phyloP scores from a whole-genome alignment of 1,140 invertebrate genomes.

The Tetraneura akinire region DNA sequence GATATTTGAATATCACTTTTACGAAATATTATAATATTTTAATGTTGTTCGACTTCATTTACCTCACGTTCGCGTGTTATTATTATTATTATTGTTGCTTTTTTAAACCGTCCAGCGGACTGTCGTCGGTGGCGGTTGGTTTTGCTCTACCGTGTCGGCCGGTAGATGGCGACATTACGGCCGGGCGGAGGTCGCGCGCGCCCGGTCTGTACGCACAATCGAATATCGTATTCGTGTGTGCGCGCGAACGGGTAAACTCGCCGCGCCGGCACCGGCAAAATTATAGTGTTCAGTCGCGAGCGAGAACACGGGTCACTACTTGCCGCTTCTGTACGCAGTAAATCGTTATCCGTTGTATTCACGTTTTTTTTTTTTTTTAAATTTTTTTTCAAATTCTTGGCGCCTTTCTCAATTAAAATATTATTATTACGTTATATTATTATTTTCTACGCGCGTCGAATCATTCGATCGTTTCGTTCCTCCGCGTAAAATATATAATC shows the following conservation, averaged over 20 bases:
- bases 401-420: neutral
- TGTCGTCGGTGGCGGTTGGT: neutral
- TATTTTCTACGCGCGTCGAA: too few relatives aligned
- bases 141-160: too few relatives aligned
- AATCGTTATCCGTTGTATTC: slow-evolving; percentile 15
- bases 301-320: slow-evolving; percentile 44
- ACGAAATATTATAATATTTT: too few relatives aligned
- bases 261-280: slow-evolving; percentile 49
- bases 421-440: too few relatives aligned
- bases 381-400: neutral
- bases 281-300: slow-evolving; percentile 48
- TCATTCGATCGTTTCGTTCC: too few relatives aligned
- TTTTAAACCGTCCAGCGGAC: neutral
- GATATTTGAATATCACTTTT: too few relatives aligned
- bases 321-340: slow-evolving; percentile 29
- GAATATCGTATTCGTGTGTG: slow-evolving; percentile 31
- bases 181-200: neutral
- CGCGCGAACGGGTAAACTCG: slow-evolving; percentile 45
- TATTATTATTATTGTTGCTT: too few relatives aligned
- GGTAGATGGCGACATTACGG: neutral
- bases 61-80: too few relatives aligned
- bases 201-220: slow-evolving; percentile 20
- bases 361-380: neutral
- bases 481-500: too few relatives aligned
- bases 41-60: too few relatives aligned